Evolutionary conservation across 2,797 vertebrate genomes (phyloP).

Genomic region (Gallirallus australis): DNA sequence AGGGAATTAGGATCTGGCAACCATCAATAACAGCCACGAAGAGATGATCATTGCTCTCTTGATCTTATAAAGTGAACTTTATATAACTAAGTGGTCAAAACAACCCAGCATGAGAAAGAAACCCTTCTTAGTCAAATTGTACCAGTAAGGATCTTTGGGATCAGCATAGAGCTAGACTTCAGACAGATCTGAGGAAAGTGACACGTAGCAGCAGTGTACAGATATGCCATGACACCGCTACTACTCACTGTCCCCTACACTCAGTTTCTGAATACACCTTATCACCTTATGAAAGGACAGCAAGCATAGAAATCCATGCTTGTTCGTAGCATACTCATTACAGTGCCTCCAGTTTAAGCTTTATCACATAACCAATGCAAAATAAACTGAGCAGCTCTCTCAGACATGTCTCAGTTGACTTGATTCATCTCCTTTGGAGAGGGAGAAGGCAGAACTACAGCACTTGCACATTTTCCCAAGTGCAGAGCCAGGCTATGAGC

Average conservation of each 20-base stretch:
- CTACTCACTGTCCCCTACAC: fast-evolving
- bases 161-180: background rate
- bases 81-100: background rate
- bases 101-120: background rate
- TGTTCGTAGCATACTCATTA: fast-evolving
- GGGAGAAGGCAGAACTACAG: background rate
- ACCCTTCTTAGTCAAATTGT: background rate
- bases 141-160: background rate
- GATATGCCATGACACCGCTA: background rate
- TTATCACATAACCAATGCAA: background rate
- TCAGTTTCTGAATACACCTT: background rate
- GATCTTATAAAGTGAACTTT: background rate
- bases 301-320: background rate
- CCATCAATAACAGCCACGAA: background rate
- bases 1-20: background rate
- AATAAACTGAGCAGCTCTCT: background rate
- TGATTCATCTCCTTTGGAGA: background rate
- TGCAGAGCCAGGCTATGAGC: background rate
- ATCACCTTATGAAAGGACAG: background rate
- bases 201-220: background rate
- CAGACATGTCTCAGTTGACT: background rate
- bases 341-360: background rate
- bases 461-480: background rate
- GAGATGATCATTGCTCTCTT: background rate
- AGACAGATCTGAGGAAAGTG: background rate